Base-by-base conservation (phyloP, 2,113 vertebrate species). In the Psilopsiagon aymara region DNA sequence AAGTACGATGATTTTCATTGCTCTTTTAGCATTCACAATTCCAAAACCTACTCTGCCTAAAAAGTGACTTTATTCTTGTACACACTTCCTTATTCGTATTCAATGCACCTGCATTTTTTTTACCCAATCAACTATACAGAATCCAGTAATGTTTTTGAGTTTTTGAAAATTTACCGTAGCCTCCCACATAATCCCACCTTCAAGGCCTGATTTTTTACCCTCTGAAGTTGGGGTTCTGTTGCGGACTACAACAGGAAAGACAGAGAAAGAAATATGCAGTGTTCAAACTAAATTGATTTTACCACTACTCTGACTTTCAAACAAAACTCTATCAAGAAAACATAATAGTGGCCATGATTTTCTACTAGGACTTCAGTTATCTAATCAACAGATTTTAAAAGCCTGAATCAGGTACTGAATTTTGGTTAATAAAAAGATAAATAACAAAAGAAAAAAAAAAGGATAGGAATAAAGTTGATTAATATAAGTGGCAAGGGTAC, bases 1-100 rank as follows among this genome's bases (percentile, higher is more conserved):
- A 97, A 96, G 96, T 69, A 92, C 0, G 52, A 49, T 9, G 77
- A 71, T 89, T 95, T 89, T 82, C 75, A 93, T 67, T 92, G 83
- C 31, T 83, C 23, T 67, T 79, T 82, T n/a, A 88, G 24, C 47
- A 86, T 57, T 88, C 77, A 79, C 44, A 86, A 24, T 92, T 90
- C 39, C 52, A 73, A 73, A 90, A 76, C 37, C 31, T 84, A 59
- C 75, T 67, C 67, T 91, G 64, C 28, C 46, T 63, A 76, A 69
- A 51, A 1, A 67, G 46, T 21, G 39, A 66, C 28, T 67, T 17
- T 47, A 31, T 41, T 53, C 44, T 68, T 60, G 33, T 19, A 77
- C 11, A 37, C 15, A 35, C 19, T 93, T 85, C 33, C 33, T 94
- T 57, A 92, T 46, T 81, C 10, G 39, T 41, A 75, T 7, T 23